Evolutionary conservation across 30 jellyfish, hydroid and myxozoan species (phyloP).

Genomic region (Turritopsis rubra): DNA sequence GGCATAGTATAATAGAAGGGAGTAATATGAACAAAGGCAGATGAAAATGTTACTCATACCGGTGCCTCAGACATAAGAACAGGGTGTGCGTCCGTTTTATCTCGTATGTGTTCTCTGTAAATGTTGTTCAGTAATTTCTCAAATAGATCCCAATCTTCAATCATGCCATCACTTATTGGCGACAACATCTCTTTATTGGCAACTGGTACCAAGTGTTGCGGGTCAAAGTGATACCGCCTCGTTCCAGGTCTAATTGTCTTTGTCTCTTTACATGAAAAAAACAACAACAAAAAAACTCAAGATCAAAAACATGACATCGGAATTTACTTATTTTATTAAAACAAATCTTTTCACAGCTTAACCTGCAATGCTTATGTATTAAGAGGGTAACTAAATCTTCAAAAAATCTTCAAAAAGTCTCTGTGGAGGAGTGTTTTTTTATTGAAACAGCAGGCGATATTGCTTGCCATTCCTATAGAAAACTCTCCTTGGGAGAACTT

Average conservation of each 20-base stretch:
- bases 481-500: neutral
- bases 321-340: neutral
- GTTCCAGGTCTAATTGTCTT: slow-evolving; percentile 16
- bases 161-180: slow-evolving; percentile 83
- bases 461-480: too few relatives aligned
- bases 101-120: slow-evolving; percentile 78
- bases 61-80: slow-evolving; percentile 96
- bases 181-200: slow-evolving; percentile 77
- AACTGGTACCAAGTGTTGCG: slow-evolving; percentile 48
- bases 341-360: too few relatives aligned
- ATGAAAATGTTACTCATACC: slow-evolving; percentile 12
- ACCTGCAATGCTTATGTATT: neutral
- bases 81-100: slow-evolving; percentile 83
- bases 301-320: neutral
- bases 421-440: too few relatives aligned
- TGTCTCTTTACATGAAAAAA: neutral
- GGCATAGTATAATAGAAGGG: too few relatives aligned
- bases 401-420: too few relatives aligned
- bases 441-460: too few relatives aligned
- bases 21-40: neutral
- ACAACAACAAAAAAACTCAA: neutral
- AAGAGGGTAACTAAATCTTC: too few relatives aligned
- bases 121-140: slow-evolving; percentile 78
- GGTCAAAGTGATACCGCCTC: slow-evolving; percentile 37
- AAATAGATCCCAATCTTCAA: slow-evolving; percentile 93